Base-by-base conservation (phyloP, 2,888 invertebrate species). In the Kryphioiulus occultus region DNA sequence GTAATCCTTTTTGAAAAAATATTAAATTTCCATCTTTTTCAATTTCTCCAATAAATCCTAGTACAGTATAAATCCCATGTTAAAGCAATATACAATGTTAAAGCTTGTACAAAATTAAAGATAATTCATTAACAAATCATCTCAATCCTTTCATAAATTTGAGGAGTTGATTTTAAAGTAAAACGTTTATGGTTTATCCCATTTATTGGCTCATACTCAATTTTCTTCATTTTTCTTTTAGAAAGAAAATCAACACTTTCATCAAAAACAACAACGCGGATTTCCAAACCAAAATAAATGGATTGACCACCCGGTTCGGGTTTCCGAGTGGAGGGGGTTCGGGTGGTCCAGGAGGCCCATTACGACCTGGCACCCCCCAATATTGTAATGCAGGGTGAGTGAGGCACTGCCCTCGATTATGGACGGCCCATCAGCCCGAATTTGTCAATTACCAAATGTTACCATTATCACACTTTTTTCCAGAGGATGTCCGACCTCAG, bases 251-350 rank as follows among this genome's bases (percentile, higher is more conserved):
- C 19, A 85, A 85, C 30, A 85, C 85, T 19, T 85, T 39, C n/a
- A 85, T 85, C 22, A 85, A 85, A 85, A 85, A 85, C 47, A 85
- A 85, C 85, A 85, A 85, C 12, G 39, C 15, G 5, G 85, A 85
- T 30, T 39, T 85, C 47, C 85, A 85, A 85, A 85, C 85, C 32
- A 85, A 85, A 22, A 42, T 85, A 12, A 85, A 17, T n/a, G 30
- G 19, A 19, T n/a, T 85, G 35, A 39, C 39, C 32, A 85, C 85
- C 10, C 15, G 85, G 26, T 85, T 85, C 26, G 85, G 85, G 15
- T 39, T 39, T 12, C 84, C 84, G 4, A 7, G 39, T 39, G 47
- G 85, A 2, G 32, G 39, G 15, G 30, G 35, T 39, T 12, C 83
- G 5, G 83, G 83, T 7, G 1, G 83, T 83, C 59, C 59, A n/a